phyloP scores from a whole-genome alignment of 2,888 invertebrate species.

The Theristus sp. region DNA sequence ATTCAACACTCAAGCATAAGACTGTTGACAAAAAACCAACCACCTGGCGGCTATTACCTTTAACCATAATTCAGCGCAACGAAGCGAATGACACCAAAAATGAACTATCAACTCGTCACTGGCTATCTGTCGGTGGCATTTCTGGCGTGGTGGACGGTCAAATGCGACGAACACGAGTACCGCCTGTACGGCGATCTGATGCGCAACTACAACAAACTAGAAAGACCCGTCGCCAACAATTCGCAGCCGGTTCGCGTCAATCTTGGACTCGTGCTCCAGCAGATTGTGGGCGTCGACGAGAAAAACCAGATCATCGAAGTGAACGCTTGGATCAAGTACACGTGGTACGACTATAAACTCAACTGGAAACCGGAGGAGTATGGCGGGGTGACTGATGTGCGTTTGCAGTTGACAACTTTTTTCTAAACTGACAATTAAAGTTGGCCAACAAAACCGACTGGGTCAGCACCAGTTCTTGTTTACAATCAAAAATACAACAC shows the following conservation, averaged over 20 bases:
- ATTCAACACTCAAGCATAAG: too few species aligned
- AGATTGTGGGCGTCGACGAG: conserved; percentile 35
- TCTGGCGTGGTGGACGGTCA: too few species aligned
- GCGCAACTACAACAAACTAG: conserved; percentile 29
- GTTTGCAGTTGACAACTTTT: not conserved
- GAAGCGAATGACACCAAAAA: too few species aligned
- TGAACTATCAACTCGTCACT: too few species aligned
- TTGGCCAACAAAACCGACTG: not conserved
- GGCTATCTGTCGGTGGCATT: too few species aligned
- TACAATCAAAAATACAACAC: not conserved
- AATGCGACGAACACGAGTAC: not conserved
- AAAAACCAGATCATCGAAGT: conserved; percentile 20
- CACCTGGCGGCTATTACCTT: too few species aligned
- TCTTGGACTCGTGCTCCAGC: conserved; percentile 33
- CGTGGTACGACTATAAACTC: conserved; percentile 15
- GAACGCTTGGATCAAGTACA: conserved; percentile 20
- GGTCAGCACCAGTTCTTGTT: not conserved
- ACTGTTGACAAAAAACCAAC: too few species aligned
- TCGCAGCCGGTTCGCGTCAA: conserved; percentile 29
- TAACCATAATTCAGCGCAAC: too few species aligned
- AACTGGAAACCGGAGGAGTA: conserved; percentile 18
- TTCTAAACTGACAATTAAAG: not conserved
- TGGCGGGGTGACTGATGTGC: conserved; percentile 6
- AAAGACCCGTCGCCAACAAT: conserved; percentile 33
- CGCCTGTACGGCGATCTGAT: not conserved